Evolutionary conservation across 92 coral and sea anemone genomes (phyloP).

Genomic region (Palythoa heliodiscus): DNA sequence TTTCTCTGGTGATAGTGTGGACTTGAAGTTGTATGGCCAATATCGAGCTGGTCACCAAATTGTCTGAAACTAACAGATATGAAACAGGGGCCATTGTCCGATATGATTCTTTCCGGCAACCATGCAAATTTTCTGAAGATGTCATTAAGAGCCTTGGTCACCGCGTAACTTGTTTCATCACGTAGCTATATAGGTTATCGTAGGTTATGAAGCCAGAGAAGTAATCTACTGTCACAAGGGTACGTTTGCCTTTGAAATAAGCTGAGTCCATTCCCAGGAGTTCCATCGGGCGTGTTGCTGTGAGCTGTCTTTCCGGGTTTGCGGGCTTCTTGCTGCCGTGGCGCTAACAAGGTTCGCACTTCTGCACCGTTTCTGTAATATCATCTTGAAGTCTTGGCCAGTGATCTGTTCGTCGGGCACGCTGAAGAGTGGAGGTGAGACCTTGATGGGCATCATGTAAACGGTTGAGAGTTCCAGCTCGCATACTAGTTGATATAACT

Average conservation of each 20-base stretch:
- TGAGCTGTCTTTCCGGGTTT: slow-evolving; percentile 55
- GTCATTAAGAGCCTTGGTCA: slow-evolving; percentile 46
- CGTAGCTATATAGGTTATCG: slow-evolving; percentile 36
- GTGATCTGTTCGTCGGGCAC: neutral
- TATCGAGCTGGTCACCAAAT: slow-evolving; percentile 62
- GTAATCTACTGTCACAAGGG: too few relatives aligned
- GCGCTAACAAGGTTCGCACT: slow-evolving; percentile 57
- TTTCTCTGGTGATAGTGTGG: slow-evolving; percentile 61
- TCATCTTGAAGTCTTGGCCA: slow-evolving; percentile 63
- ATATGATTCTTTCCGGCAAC: slow-evolving; percentile 59
- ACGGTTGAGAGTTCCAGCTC: slow-evolving; percentile 58
- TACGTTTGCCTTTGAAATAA: too few relatives aligned
- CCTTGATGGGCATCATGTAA: slow-evolving; percentile 43
- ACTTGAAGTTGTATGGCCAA: slow-evolving; percentile 62
- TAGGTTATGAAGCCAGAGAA: slow-evolving; percentile 41
- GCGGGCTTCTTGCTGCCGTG: slow-evolving; percentile 68
- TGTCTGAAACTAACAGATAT: slow-evolving; percentile 44
- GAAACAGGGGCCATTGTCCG: slow-evolving; percentile 75
- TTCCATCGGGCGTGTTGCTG: too few relatives aligned
- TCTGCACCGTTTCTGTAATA: slow-evolving; percentile 31
- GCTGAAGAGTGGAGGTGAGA: neutral
- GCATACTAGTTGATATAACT: slow-evolving; percentile 49
- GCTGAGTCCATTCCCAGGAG: too few relatives aligned
- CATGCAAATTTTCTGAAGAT: slow-evolving; percentile 64
- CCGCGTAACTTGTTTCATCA: slow-evolving; percentile 45